Percentiles rank a stretch among this genome's conserved stretches.
These are phyloP conservation scores for Hydroisotoma schaefferi DNA, from an alignment of 2,888 invertebrate genomes.

Conservation along the genomic window DNA sequence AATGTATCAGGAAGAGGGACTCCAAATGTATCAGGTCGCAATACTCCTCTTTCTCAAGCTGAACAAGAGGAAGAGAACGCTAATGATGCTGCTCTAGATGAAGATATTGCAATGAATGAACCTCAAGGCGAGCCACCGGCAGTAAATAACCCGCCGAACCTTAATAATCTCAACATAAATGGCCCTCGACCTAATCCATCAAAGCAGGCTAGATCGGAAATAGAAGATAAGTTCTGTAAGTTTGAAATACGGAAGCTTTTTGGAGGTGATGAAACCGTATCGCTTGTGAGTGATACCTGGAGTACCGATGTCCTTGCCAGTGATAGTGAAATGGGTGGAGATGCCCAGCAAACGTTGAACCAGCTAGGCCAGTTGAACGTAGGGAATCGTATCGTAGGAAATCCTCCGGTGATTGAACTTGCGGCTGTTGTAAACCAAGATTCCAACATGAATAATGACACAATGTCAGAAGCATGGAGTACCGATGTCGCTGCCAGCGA, in stretches of 20 bases:
- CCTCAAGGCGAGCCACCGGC: slow-evolving; percentile 17
- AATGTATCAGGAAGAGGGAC: slow-evolving; percentile 89
- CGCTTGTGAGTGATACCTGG: slow-evolving; percentile 97
- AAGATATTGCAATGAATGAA: slow-evolving; percentile 38
- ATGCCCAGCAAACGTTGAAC: slow-evolving; percentile 22
- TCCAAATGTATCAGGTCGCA: slow-evolving; percentile 92
- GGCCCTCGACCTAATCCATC: slow-evolving; percentile 35
- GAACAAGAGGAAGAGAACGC: slow-evolving; percentile 57
- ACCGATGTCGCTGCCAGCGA: slow-evolving; percentile 93
- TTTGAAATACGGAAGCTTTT: slow-evolving; percentile 80
- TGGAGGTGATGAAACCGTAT: slow-evolving; percentile 88
- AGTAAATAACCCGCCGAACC: slow-evolving; percentile 45
- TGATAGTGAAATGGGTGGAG: slow-evolving; percentile 75
- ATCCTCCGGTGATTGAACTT: slow-evolving; percentile 13
- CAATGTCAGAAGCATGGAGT: slow-evolving; percentile 72
- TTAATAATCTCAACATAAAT: slow-evolving; percentile 43
- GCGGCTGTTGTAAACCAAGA: slow-evolving; percentile 20
- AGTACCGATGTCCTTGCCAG: slow-evolving; percentile 96
- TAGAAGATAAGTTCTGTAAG: slow-evolving; percentile 97
- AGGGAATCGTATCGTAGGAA: slow-evolving; percentile 4
- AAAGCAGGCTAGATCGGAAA: slow-evolving; percentile 80
- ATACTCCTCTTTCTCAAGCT: slow-evolving; percentile 87
- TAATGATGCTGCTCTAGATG: slow-evolving; percentile 27
- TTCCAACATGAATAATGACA: slow-evolving; percentile 31
- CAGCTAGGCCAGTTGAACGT: slow-evolving; percentile 23